Base-by-base conservation (phyloP, 1,140 invertebrate genomes). In the Macrostomum lignano region DNA sequence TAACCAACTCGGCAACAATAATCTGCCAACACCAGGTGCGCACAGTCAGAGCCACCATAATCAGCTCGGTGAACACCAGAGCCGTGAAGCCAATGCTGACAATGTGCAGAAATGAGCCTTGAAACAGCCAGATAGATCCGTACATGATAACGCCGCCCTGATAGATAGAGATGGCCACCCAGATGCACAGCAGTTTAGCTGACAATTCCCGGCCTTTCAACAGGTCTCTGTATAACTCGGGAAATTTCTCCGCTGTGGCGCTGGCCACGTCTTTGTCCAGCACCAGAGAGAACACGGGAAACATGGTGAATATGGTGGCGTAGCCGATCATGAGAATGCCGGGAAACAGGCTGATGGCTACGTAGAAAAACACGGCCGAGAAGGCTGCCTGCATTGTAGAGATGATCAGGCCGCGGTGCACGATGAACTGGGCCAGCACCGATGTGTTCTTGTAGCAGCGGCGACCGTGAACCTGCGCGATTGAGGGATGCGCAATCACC, bases 141-240 rank as follows among this genome's bases (percentile, higher is more conserved):
- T 93, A 94, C 84, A 98, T 98, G 46, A 98, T 88, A 3, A 93
- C 76, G 15, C 81, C 82, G 81, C 79, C 88, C 72, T 98, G 91
- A 64, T 93, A 96, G 47, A 96, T 79, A 47, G 78, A 88, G 45
- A 96, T 91, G 3, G 93, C 66, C 26, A 93, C 77, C 91, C 88
- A 96, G 46, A 94, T 74, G 47, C 86, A 94, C 58, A 98, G 96
- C 1, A 86, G 94, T 61, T 96, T 96, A 53, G 82, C 94, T 10
- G 62, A 65, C 19, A 67, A 44, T 11, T 65, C 63, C 29, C 65
- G 49, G 17, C 66, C 63, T 53, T 91, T 94, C 3, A 75, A 76
- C 17, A 98, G 55, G 48, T 93, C 81, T 58, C 91, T 91, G 52
- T 98, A 98, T 1, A 98, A 59, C 59, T 96, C 86, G 1, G 91